A percentile compares a stretch with the other conserved stretches of the same genome.
phyloP scores from a whole-genome alignment of 30 jellyfish, hydroid and myxozoan genomes.

The Rhopilema esculentum region DNA sequence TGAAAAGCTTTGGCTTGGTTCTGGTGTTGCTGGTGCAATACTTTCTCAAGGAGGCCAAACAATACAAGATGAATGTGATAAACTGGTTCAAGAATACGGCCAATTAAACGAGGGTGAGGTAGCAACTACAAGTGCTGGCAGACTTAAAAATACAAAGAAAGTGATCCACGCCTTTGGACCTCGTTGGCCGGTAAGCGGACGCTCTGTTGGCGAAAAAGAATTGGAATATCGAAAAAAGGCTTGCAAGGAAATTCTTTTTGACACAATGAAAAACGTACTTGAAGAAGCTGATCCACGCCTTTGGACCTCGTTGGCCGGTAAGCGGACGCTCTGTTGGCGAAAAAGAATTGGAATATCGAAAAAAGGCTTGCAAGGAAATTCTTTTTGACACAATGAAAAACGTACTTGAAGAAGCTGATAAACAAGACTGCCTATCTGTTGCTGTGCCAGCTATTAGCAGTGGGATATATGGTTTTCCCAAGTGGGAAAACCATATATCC shows the following conservation, averaged over 20 bases:
- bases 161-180: slow-evolving; percentile 63
- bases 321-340: slow-evolving; percentile 8
- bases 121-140: slow-evolving; percentile 49
- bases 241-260: slow-evolving; percentile 2
- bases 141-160: neutral
- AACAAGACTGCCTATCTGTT: slow-evolving; percentile 19
- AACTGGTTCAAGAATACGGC: slow-evolving; percentile 1
- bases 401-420: slow-evolving; percentile 25
- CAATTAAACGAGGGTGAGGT: slow-evolving; percentile 11
- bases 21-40: slow-evolving; percentile 64
- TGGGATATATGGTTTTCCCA: slow-evolving; percentile 58
- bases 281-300: slow-evolving; percentile 43
- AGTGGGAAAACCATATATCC: no score
- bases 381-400: slow-evolving; percentile 24
- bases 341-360: neutral
- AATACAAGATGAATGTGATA: slow-evolving; percentile 47
- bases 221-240: neutral
- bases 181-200: slow-evolving; percentile 15
- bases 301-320: slow-evolving; percentile 56
- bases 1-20: slow-evolving; percentile 17
- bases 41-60: slow-evolving; percentile 24
- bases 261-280: slow-evolving; percentile 28
- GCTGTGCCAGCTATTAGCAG: slow-evolving; percentile 72
- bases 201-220: slow-evolving; percentile 18
- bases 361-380: slow-evolving; percentile 1